Percentiles rank a stretch among this genome's conserved stretches.
phyloP scores from a whole-genome alignment of 2,888 invertebrate genomes.

The Napeogenes inachia region DNA sequence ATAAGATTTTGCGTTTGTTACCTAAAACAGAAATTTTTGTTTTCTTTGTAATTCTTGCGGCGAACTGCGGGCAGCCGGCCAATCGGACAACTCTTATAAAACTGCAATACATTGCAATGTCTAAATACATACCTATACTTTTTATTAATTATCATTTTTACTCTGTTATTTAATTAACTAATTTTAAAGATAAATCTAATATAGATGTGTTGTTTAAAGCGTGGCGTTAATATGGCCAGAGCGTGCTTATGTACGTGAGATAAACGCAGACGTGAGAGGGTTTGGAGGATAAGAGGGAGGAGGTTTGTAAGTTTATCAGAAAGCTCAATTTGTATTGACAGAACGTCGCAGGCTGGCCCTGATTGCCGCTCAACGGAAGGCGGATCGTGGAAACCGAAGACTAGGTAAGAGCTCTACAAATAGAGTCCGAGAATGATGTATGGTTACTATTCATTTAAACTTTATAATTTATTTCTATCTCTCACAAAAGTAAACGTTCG shows the following conservation, averaged over 20 bases:
- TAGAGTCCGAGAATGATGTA: slow-evolving; percentile 5
- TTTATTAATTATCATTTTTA: no score
- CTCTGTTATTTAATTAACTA: no score
- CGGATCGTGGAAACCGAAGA: slow-evolving; percentile 45
- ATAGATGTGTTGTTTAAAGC: no score
- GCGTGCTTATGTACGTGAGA: slow-evolving; percentile 59
- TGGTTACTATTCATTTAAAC: background rate
- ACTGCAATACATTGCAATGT: slow-evolving; percentile 50
- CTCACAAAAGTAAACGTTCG: background rate
- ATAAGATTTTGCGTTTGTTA: slow-evolving; percentile 68
- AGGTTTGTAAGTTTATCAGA: slow-evolving; percentile 74
- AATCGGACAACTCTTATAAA: slow-evolving; percentile 65
- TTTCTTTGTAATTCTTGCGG: slow-evolving; percentile 56
- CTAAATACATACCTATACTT: background rate
- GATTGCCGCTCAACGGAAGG: slow-evolving; percentile 73
- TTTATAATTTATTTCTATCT: slow-evolving; percentile 4
- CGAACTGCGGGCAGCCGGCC: slow-evolving; percentile 60
- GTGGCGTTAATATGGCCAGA: slow-evolving; percentile 19
- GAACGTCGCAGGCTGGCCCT: slow-evolving; percentile 69
- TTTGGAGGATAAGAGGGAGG: slow-evolving; percentile 36
- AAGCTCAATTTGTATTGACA: slow-evolving; percentile 76
- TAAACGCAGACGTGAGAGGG: slow-evolving; percentile 61
- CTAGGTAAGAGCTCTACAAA: slow-evolving; percentile 30
- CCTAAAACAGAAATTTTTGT: slow-evolving; percentile 57
- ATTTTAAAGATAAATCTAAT: no score